A percentile compares a stretch with the other conserved stretches of the same genome.
phyloP scores from a whole-genome alignment of 2,797 vertebrate genomes.

The Eutrigla gurnardus region DNA sequence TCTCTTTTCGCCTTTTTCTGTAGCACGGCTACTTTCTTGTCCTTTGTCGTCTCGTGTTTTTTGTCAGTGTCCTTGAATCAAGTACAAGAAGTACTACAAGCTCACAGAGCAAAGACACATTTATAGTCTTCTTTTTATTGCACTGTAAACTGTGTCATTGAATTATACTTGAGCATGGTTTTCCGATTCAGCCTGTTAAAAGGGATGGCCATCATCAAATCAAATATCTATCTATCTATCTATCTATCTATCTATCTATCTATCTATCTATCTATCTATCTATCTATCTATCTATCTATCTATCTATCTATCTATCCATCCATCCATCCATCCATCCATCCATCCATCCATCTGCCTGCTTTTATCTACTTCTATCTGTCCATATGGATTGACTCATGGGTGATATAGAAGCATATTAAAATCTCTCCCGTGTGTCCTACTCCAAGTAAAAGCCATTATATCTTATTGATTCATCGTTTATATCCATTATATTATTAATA shows the following conservation, averaged over 20 bases:
- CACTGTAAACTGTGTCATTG: constrained; percentile 8
- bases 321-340: not conserved
- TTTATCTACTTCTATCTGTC: not conserved
- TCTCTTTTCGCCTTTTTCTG: not conserved
- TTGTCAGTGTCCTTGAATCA: constrained; percentile 12
- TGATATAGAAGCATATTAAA: not conserved
- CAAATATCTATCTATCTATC: constrained; percentile 13
- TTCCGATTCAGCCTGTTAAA: constrained; percentile 11
- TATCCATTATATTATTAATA: not conserved
- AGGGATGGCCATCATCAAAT: not conserved
- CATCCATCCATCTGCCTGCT: not conserved
- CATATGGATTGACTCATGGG: not conserved
- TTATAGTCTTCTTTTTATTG: constrained; percentile 10
- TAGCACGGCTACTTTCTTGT: not conserved
- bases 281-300: constrained; percentile 25
- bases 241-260: constrained; percentile 8
- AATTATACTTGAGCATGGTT: not conserved
- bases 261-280: constrained; percentile 16
- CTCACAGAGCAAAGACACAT: not conserved
- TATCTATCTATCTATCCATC: constrained; percentile 23
- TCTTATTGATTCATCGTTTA: not conserved
- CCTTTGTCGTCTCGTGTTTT: not conserved
- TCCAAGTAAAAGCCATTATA: not conserved
- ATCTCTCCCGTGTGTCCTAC: not conserved
- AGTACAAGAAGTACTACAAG: not conserved